Conservation (phyloP, 2,888 invertebrate genomes). For the Archips crataeganus region DNA sequence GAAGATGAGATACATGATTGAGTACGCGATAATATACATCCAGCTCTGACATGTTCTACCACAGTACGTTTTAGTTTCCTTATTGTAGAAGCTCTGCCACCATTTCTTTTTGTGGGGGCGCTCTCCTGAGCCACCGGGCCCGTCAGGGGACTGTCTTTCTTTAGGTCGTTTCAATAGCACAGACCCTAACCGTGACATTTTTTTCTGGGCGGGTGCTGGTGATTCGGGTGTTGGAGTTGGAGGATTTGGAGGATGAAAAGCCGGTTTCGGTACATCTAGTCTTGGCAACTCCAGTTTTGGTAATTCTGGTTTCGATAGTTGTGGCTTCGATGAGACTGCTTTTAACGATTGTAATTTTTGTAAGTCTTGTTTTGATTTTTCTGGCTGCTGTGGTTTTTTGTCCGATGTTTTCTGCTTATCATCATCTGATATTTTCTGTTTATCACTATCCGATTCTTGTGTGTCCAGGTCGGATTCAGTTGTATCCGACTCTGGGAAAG, state of each 20-base stretch:
- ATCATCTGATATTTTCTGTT: neutral
- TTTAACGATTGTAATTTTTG: no score
- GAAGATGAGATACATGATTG: slow-evolving; percentile 68
- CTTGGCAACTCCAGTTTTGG: neutral
- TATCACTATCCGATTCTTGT: neutral
- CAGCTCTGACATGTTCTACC: slow-evolving; percentile 68
- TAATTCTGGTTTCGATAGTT: neutral
- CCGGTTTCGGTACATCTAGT: neutral
- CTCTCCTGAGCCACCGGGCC: neutral
- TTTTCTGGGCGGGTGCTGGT: neutral
- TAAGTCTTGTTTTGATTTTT: neutral
- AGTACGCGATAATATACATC: slow-evolving; percentile 61
- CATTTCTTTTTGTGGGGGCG: slow-evolving; percentile 29
- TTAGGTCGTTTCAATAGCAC: neutral
- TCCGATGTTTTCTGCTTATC: neutral
- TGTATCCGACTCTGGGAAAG: neutral
- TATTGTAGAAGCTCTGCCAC: slow-evolving; percentile 59
- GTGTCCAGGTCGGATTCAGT: neutral
- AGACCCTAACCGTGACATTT: neutral
- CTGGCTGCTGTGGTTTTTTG: neutral
- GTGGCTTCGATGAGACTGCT: neutral
- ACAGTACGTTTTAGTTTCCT: slow-evolving; percentile 56
- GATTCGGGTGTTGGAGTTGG: neutral
- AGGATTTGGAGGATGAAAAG: neutral
- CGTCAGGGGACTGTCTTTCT: neutral